phyloP scores from a whole-genome alignment of 2,113 vertebrate genomes.

The Tragelaphus imberbis region DNA sequence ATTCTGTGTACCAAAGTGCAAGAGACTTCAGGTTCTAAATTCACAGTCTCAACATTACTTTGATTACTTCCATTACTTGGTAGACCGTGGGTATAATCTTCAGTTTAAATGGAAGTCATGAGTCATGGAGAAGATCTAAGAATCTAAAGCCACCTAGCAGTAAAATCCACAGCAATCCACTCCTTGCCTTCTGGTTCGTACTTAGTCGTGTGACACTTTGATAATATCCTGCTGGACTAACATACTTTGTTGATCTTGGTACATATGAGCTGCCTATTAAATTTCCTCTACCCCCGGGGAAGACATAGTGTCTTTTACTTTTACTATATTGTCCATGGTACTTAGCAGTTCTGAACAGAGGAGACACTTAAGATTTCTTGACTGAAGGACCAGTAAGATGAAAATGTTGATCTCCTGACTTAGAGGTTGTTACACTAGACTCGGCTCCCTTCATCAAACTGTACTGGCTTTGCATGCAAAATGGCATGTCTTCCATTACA shows the following conservation, averaged over 20 bases:
- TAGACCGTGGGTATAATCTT: not conserved
- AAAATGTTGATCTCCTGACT: not conserved
- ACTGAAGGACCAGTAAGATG: not conserved
- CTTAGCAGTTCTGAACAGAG: not conserved
- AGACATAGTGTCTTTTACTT: not conserved
- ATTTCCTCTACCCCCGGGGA: not conserved
- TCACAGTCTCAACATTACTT: not conserved
- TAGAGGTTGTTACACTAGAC: not conserved
- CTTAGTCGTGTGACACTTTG: not conserved
- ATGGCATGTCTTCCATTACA: conserved; percentile 21
- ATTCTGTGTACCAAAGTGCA: not conserved
- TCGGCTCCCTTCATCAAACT: not conserved
- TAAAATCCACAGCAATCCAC: not conserved
- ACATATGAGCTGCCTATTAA: not conserved
- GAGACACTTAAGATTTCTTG: not conserved
- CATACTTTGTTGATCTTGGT: not conserved
- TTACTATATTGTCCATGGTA: not conserved
- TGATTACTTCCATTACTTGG: not conserved
- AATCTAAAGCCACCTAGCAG: not conserved
- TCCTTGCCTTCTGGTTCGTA: not conserved
- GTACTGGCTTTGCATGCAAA: not conserved
- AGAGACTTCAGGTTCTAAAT: not conserved
- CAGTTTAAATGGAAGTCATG: conserved; percentile 30
- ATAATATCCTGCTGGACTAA: not conserved
- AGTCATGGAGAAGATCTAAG: not conserved